A percentile compares a stretch with the other conserved stretches of the same genome.
Conservation (phyloP, 2,797 vertebrate genomes). For the Hippocampus kuda region DNA sequence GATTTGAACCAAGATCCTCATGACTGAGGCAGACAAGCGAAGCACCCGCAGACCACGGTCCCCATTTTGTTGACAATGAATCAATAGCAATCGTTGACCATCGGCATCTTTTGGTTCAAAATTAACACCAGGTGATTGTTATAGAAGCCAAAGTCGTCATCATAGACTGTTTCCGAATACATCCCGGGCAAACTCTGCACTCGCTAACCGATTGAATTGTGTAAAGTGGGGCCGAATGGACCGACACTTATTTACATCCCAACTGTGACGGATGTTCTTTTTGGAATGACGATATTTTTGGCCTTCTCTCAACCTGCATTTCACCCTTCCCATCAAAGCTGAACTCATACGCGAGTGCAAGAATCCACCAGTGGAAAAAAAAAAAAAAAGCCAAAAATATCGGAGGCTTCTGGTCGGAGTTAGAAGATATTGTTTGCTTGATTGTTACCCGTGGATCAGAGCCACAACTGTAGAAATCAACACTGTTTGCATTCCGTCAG, state of each 20-base stretch:
- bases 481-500: constrained; percentile 58
- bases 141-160: too few relatives aligned
- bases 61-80: too few relatives aligned
- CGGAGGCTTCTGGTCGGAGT: constrained; percentile 15
- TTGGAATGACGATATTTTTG: not conserved
- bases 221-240: constrained; percentile 2
- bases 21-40: too few relatives aligned
- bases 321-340: constrained; percentile 9
- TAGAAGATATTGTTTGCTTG: constrained; percentile 30
- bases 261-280: constrained; percentile 9
- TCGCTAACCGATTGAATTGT: not conserved
- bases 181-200: not conserved
- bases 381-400: constrained; percentile 12
- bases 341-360: not conserved
- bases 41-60: too few relatives aligned
- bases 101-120: too few relatives aligned
- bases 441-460: constrained; percentile 38
- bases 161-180: too few relatives aligned
- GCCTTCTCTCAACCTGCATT: not conserved
- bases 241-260: constrained; percentile 9
- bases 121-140: too few relatives aligned
- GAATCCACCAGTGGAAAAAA: constrained; percentile 18
- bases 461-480: constrained; percentile 44
- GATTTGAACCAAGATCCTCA: too few relatives aligned
- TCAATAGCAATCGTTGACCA: too few relatives aligned